A percentile compares a stretch with the other conserved stretches of the same genome.
These are phyloP conservation scores for Parambassis ranga DNA, from an alignment of 2,797 vertebrate species.

Conservation along the genomic window DNA sequence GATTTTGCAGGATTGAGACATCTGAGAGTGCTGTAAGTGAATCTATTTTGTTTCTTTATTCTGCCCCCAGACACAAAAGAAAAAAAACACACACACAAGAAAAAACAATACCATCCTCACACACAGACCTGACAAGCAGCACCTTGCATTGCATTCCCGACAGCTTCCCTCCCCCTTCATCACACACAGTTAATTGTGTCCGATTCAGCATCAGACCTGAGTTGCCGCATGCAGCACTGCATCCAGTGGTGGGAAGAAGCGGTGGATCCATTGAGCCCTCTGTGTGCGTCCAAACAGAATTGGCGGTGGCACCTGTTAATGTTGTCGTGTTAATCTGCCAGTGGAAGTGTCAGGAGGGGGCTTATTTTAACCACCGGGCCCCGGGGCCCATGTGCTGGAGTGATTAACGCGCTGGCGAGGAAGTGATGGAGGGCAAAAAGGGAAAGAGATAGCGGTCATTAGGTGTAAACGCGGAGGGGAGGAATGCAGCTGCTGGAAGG, in stretches of 20 bases:
- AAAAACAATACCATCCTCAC: background rate
- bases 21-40: conserved; percentile 96
- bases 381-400: conserved; percentile 64
- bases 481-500: conserved; percentile 63
- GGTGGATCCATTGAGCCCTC: background rate
- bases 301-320: conserved; percentile 74
- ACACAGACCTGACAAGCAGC: background rate
- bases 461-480: conserved; percentile 59
- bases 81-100: too few species aligned
- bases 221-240: conserved; percentile 64
- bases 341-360: conserved; percentile 73
- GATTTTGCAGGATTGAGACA: conserved; percentile 94
- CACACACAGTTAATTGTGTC: conserved; percentile 13
- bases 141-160: conserved; percentile 6
- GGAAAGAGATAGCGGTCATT: conserved; percentile 74
- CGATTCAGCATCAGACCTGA: conserved; percentile 10
- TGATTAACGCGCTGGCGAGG: conserved; percentile 64
- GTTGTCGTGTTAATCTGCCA: conserved; percentile 74
- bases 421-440: conserved; percentile 63
- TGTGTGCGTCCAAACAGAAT: conserved; percentile 38
- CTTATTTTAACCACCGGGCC: conserved; percentile 75
- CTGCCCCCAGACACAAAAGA: background rate
- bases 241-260: conserved; percentile 36
- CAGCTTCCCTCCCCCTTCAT: background rate
- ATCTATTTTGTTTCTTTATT: background rate